phyloP scores from a whole-genome alignment of 2,113 vertebrate genomes.

The Coptodon bakossiorum region DNA sequence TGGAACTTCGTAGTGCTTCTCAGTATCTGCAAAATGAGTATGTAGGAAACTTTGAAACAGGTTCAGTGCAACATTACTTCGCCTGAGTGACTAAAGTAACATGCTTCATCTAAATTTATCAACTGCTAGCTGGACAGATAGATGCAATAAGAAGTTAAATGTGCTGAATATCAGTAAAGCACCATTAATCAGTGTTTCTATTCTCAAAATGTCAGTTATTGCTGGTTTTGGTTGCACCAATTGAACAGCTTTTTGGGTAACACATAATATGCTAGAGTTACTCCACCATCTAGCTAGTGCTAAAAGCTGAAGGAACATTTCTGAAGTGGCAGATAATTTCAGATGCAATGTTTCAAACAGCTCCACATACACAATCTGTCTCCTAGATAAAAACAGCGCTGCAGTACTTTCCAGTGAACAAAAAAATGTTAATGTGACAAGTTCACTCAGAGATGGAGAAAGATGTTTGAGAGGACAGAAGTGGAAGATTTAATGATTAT shows the following conservation, averaged over 20 bases:
- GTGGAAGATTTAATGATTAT: background rate
- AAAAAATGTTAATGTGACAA: background rate
- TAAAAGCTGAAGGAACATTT: background rate
- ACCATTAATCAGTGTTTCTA: background rate
- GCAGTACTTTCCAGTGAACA: background rate
- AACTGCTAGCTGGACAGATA: background rate
- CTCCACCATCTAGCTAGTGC: background rate
- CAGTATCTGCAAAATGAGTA: background rate
- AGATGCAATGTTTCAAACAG: background rate
- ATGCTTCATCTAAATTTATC: background rate
- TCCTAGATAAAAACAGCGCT: background rate
- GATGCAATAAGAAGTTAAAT: background rate
- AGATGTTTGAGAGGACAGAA: background rate
- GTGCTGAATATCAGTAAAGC: background rate
- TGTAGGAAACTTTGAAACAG: background rate
- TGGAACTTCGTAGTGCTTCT: background rate
- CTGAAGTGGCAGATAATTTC: background rate
- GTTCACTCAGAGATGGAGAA: background rate
- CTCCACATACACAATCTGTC: background rate
- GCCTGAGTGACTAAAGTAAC: background rate
- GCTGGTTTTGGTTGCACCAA: background rate
- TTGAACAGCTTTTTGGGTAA: background rate
- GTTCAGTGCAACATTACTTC: accelerated
- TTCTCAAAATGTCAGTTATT: background rate
- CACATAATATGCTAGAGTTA: background rate